Conservation (phyloP, 2,888 invertebrate species). For the Penaeus monodon region DNA sequence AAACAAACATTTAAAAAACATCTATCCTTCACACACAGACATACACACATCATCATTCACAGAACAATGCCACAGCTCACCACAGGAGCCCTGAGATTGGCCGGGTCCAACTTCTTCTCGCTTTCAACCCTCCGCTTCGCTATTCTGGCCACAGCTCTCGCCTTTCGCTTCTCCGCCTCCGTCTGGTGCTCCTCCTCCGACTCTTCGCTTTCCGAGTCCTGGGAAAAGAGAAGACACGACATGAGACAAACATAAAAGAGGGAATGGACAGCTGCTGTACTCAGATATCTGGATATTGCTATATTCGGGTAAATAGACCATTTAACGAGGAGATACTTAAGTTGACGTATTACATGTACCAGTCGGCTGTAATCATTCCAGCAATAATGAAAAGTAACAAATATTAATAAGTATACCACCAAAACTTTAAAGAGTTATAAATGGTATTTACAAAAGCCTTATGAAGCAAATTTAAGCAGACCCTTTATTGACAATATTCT, state of each 20-base stretch:
- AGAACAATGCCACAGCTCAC: constrained; percentile 69
- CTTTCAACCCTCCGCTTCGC: constrained; percentile 79
- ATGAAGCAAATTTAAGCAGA: not conserved
- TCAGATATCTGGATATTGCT: too few species aligned
- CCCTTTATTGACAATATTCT: not conserved
- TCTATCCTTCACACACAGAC: too few species aligned
- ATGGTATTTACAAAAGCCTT: not conserved
- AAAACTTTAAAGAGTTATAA: too few species aligned
- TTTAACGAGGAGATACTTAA: too few species aligned
- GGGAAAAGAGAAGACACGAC: not conserved
- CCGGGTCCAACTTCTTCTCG: constrained; percentile 77
- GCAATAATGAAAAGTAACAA: too few species aligned
- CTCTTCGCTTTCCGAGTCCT: constrained; percentile 68
- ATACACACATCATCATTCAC: too few species aligned
- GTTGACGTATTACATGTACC: too few species aligned
- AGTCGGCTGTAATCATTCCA: too few species aligned
- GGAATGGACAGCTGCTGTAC: too few species aligned
- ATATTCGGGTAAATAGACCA: too few species aligned
- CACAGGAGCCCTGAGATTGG: constrained; percentile 90
- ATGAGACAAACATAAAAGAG: not conserved
- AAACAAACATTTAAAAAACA: too few species aligned
- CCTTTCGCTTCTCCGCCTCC: constrained; percentile 82
- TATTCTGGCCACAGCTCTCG: constrained; percentile 81
- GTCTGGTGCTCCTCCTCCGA: constrained; percentile 76
- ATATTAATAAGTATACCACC: too few species aligned